Base-by-base conservation (phyloP, 1,140 invertebrate genomes). In the Polypedilum vanderplanki region DNA sequence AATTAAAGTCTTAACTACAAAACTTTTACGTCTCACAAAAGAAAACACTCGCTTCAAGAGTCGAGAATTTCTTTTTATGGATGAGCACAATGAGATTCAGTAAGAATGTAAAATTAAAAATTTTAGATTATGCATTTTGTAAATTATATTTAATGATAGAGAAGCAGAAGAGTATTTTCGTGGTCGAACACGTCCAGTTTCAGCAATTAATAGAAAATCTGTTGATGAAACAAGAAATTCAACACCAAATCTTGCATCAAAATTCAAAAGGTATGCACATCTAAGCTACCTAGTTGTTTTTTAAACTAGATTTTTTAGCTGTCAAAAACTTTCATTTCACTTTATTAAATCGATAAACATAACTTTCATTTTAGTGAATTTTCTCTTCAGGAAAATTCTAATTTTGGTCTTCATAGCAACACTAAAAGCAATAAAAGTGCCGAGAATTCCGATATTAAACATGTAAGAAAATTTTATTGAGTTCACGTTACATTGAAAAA, bases 1-100 rank as follows among this genome's bases (percentile, higher is more conserved):
- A 18, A 75, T 75, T 20, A 70, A 64, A 41, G 41, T 33, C 40
- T 17, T 75, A n/a, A 65, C 46, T 22, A 75, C 75, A 41, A 75
- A 75, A 41, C n/a, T 75, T 12, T 41, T 75, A 4, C 75, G 75
- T 3, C 17, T 75, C 40, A 64, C 75, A 10, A 33, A 22, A 15
- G 75, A 75, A 41, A 73, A 70, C 65, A 70, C 15, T 8, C n/a
- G 20, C 17, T 70, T 18, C 10, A 70, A 70, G 17, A 18, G n/a
- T 3, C 17, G 65, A 18, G 65, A 70, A 18, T 70, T 70, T 18
- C 65, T 70, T 2, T 70, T 70, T 12, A 70, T 70, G 65, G 65
- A 70, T 20, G 65, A 70, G 17, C 17, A 70, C 10, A 70, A 70
- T 70, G 65, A 70, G 18, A 70, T 70, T 10, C 65, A 18, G 46